Percentiles rank a stretch among this genome's conserved stretches.
Conservation (phyloP, 1,140 invertebrate genomes). For the Reticulitermes speratus region DNA sequence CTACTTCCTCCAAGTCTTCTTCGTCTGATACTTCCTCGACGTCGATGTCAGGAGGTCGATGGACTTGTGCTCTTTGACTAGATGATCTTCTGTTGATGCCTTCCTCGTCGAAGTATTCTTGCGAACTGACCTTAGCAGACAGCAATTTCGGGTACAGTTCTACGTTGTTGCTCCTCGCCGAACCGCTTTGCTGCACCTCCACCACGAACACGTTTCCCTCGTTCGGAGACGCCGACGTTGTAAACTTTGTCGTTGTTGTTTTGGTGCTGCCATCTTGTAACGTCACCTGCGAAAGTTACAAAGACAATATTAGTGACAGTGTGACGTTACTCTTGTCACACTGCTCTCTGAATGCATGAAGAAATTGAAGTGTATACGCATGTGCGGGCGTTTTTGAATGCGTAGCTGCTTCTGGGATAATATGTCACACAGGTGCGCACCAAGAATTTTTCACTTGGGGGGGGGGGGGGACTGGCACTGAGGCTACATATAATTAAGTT, state of each 20-base stretch:
- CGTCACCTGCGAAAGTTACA: conserved; percentile 43
- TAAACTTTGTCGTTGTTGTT: conserved; percentile 61
- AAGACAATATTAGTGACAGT: neutral
- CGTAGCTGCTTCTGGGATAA: too few relatives aligned
- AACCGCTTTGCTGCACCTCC: conserved; percentile 60
- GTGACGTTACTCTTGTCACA: too few relatives aligned
- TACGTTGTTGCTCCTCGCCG: neutral
- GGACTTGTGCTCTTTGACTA: conserved; percentile 57
- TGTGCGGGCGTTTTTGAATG: too few relatives aligned
- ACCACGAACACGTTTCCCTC: conserved; percentile 64
- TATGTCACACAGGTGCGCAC: too few relatives aligned
- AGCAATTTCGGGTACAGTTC: neutral
- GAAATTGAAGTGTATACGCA: too few relatives aligned
- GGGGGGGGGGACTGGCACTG: too few relatives aligned
- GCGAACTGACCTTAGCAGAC: neutral
- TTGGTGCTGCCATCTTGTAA: conserved; percentile 45
- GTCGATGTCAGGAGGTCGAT: conserved; percentile 48
- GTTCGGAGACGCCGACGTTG: conserved; percentile 27
- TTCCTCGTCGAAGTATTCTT: conserved; percentile 38
- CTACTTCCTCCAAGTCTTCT: conserved; percentile 50
- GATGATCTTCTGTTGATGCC: conserved; percentile 42
- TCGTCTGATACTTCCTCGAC: conserved; percentile 44
- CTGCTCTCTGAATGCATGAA: too few relatives aligned
- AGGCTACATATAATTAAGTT: too few relatives aligned
- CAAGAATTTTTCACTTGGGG: too few relatives aligned